These are phyloP conservation scores for Lordiphosa mommai DNA, from an alignment of 1,140 invertebrate species.

Conservation along the genomic window DNA sequence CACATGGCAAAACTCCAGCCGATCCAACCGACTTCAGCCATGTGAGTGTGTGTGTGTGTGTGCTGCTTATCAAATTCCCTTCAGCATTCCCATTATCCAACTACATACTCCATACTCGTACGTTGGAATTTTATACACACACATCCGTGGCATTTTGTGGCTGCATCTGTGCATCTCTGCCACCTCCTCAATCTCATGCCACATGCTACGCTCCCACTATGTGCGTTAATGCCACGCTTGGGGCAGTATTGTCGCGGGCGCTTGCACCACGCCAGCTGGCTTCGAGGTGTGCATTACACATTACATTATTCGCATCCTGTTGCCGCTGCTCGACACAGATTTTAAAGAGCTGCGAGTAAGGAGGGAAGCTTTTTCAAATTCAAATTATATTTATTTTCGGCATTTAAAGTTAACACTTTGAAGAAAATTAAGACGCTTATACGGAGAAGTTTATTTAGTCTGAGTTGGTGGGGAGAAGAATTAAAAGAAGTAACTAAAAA, in stretches of 20 bases:
- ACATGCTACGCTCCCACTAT: neutral
- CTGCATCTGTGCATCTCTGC: slow-evolving; percentile 43
- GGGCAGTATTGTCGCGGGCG: slow-evolving; percentile 42
- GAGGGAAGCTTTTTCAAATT: no score
- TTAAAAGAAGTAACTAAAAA: no score
- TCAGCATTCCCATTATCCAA: slow-evolving; percentile 6
- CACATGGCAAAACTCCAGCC: neutral
- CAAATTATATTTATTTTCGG: no score
- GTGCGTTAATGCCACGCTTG: slow-evolving; percentile 51
- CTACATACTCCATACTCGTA: slow-evolving; percentile 2
- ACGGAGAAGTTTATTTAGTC: no score
- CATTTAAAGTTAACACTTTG: no score
- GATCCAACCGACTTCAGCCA: neutral
- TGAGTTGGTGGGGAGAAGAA: no score
- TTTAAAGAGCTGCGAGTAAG: no score
- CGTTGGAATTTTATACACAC: slow-evolving; percentile 46
- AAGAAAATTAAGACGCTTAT: no score
- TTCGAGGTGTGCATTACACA: slow-evolving; percentile 56
- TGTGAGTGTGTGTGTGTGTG: no score
- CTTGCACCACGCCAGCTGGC: neutral
- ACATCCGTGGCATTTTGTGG: slow-evolving; percentile 42
- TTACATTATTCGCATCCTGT: slow-evolving; percentile 27
- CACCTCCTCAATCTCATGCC: slow-evolving; percentile 1
- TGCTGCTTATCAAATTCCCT: slow-evolving; percentile 32
- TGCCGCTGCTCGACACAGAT: neutral